Base-by-base conservation (phyloP, 1,140 invertebrate species). In the Leguminivora glycinivorella region DNA sequence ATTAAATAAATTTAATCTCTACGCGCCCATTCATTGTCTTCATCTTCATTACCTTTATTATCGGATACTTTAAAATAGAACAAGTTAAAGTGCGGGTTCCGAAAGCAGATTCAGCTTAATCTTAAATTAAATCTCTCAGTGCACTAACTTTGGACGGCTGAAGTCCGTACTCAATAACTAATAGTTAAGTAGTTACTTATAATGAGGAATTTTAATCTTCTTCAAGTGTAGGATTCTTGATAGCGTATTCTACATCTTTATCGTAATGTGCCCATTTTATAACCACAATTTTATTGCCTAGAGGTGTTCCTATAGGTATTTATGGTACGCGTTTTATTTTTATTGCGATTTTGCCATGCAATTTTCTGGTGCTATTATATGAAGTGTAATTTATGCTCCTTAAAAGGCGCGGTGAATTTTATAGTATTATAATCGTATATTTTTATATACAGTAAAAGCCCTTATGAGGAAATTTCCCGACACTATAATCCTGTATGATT, bases 121-220 rank as follows among this genome's bases (percentile, higher is more conserved):
- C 58, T 63, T 10, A 34, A 63, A 63, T 63, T 63, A 63, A 63
- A 63, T 63, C 58, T 29, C 14, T 63, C 10, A 63, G 26, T 9
- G 58, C 58, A 63, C 58, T 52, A 52, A 29, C 58, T 63, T 63
- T 31, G 6, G 25, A 29, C 26, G 26, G 4, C 29, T 63, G 6
- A 17, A 63, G 58, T 63, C 0, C 12, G 1, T 63, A 34, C n/a
- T 63, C 58, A 17, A 63, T 31, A 63, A 52, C 6, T 60, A 38
- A 9, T 38, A 19, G 24, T 29, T 63, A n/a, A n/a, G n/a, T n/a
- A n/a, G n/a, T n/a, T n/a, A n/a, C n/a, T n/a, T n/a, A 63, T 63
- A 26, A 34, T n/a, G 25, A 29, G 31, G 25, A 29, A 14, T 58
- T 63, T 63, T 63, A 29, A 63, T 63, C 58, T 31, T 34, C 2